Evolutionary conservation across 2,797 vertebrate genomes (phyloP).

Genomic region (Fratercula arctica): DNA sequence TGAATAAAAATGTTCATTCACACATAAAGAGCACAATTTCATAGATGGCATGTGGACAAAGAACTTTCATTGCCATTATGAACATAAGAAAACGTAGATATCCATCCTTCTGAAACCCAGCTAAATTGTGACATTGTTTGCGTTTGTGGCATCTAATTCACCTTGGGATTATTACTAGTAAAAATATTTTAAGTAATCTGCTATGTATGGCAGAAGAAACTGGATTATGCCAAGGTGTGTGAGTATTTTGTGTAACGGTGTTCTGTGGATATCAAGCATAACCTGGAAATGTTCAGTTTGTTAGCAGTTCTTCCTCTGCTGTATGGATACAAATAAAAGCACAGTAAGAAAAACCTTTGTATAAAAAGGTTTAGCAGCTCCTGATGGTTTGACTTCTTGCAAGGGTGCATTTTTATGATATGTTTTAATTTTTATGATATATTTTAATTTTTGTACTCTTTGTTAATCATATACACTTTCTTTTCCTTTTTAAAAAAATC

Average conservation of each 20-base stretch:
- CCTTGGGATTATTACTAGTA: not conserved
- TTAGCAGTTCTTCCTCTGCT: not conserved
- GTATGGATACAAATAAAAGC: not conserved
- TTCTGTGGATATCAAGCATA: not conserved
- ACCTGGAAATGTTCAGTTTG: not conserved
- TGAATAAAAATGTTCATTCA: not conserved
- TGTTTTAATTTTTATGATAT: not conserved
- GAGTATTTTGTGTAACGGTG: not conserved
- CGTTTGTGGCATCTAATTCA: slow-evolving; percentile 19
- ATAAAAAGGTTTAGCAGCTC: not conserved
- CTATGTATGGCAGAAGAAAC: not conserved
- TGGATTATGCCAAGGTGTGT: not conserved
- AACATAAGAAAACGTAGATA: not conserved
- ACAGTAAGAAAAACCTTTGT: not conserved
- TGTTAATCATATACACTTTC: not conserved
- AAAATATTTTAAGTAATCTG: slow-evolving; percentile 17
- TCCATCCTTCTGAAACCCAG: slow-evolving; percentile 15
- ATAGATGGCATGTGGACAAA: not conserved
- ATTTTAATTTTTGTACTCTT: not conserved
- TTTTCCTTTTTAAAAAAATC: not conserved
- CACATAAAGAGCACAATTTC: not conserved
- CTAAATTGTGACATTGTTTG: slow-evolving; percentile 24
- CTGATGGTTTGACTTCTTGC: not conserved
- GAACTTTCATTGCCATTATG: not conserved
- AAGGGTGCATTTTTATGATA: not conserved